phyloP scores from a whole-genome alignment of 2,797 vertebrate genomes.

The Smutsia temminckii region DNA sequence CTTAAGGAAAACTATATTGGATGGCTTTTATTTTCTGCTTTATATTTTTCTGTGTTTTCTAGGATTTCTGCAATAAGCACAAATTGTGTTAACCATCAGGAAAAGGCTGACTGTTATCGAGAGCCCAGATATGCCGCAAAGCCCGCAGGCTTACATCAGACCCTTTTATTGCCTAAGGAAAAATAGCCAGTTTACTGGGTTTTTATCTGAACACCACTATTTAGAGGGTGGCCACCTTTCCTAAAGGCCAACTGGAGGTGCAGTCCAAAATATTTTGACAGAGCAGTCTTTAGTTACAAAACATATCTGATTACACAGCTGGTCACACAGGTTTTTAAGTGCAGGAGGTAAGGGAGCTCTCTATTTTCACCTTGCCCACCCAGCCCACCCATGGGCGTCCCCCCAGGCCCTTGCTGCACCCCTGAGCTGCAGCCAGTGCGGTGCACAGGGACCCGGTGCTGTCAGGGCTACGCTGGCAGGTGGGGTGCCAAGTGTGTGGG shows the following conservation, averaged over 20 bases:
- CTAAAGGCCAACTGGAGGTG: background rate
- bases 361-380: accelerated
- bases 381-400: accelerated
- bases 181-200: background rate
- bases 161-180: background rate
- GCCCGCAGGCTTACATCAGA: accelerated
- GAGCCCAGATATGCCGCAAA: accelerated
- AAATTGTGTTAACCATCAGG: background rate
- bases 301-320: background rate
- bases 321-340: accelerated
- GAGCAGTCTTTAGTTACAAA: background rate
- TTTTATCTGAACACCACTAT: background rate
- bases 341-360: background rate
- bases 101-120: background rate
- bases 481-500: accelerated
- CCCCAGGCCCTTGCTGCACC: too few relatives aligned
- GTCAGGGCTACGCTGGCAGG: too few relatives aligned
- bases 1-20: accelerated
- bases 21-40: background rate
- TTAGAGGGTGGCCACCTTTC: background rate
- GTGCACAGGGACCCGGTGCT: accelerated
- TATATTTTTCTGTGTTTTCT: background rate
- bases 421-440: too few relatives aligned
- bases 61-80: background rate
- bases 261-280: background rate